Percentiles rank a stretch among this genome's conserved stretches.
Evolutionary conservation across 2,797 vertebrate genomes (phyloP).

Genomic region (Molossus alvarezi): DNA sequence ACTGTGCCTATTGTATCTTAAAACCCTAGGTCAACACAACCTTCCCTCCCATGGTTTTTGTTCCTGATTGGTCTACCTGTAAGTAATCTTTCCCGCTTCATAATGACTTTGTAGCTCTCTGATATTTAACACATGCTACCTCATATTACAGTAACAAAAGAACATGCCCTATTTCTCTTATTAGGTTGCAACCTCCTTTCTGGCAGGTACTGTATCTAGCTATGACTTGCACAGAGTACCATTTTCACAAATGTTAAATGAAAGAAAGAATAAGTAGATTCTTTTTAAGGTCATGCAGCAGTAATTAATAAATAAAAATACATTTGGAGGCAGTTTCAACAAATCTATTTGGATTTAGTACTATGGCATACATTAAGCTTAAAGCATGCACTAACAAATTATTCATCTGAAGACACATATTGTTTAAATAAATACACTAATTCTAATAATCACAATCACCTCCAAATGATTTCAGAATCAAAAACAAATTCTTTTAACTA

Average conservation of each 20-base stretch:
- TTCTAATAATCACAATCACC: background rate
- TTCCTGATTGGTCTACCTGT: background rate
- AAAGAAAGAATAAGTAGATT: conserved; percentile 29
- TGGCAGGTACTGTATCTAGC: background rate
- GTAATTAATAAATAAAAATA: conserved; percentile 33
- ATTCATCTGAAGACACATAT: background rate
- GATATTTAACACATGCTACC: background rate
- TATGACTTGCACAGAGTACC: background rate
- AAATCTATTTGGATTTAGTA: conserved; percentile 24
- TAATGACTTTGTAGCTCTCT: background rate
- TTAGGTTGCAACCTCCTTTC: conserved; percentile 56
- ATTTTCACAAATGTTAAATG: conserved; percentile 34
- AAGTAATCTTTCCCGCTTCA: conserved; percentile 20
- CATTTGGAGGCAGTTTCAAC: conserved; percentile 15
- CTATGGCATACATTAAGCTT: background rate
- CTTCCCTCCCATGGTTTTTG: background rate
- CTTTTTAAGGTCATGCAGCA: conserved; percentile 9
- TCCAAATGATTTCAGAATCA: conserved; percentile 64
- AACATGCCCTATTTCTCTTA: conserved; percentile 42
- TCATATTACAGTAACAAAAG: conserved; percentile 69
- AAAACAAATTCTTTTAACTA: conserved; percentile 64
- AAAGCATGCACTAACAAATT: background rate
- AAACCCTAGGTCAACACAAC: background rate
- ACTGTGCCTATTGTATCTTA: background rate
- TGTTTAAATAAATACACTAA: conserved; percentile 59